Base-by-base conservation (phyloP, 1,140 invertebrate genomes). In the Panagrolaimus sp. region DNA sequence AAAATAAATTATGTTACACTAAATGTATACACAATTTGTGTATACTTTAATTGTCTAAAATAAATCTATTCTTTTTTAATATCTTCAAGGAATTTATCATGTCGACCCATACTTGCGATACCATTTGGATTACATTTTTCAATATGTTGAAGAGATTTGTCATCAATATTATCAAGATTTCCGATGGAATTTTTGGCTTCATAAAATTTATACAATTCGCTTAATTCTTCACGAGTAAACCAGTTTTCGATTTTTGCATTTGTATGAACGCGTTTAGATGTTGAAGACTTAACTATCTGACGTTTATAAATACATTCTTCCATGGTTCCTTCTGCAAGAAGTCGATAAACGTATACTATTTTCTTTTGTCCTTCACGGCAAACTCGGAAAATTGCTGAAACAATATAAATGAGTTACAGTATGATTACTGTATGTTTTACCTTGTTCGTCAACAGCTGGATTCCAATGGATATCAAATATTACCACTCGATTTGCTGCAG, bases 391-490 rank as follows among this genome's bases (percentile, higher is more conserved):
- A 98, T 92, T 80, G 94, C 94, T 38, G 32, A 38, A 38, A 38
- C 2, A 38, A 38, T 38, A 38, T 38, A 4, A 38, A 4, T 38
- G 7, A 7, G 7, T 38, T 38, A 38, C 7, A 38, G 7, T 4
- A 38, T 38, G 2, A 7, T 7, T 38, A 38, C 32, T 38, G 32
- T 38, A 38, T 2, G 2, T 38, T 38, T 38, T 4, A 38, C 32
- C 32, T 86, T 99, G 96, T n/a, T 92, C 90, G 83, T 99, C 96
- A 81, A 95, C 90, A 0, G 92, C 92, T 6, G 95, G 95, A 87
- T 98, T 98, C 94, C 94, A 98, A 14, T 91, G 94, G 1, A 93
- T 93, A 85, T 98, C 95, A 84, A 98, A 96, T 62, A 98, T 92
- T n/a, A 99, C 90, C 0, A 97, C 94, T 69, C 96, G 87, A 85